phyloP scores from a whole-genome alignment of 2,113 vertebrate genomes.

The Rhinolophus sinicus region DNA sequence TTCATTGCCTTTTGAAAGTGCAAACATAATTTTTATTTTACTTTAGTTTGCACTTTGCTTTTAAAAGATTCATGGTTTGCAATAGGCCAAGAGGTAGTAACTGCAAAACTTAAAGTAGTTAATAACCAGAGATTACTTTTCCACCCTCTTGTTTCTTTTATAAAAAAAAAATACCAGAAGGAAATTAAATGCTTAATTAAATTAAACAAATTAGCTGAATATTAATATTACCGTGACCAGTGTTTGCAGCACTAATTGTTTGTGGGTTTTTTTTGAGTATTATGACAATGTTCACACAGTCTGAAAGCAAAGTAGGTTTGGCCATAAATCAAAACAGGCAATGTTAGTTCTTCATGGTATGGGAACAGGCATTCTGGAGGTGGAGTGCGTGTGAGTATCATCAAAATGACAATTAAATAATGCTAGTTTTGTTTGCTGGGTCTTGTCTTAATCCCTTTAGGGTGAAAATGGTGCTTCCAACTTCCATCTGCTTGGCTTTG shows the following conservation, averaged over 20 bases:
- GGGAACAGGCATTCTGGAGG: not conserved
- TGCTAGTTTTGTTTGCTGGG: not conserved
- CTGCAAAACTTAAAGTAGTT: constrained; percentile 43
- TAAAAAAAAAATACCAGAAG: constrained; percentile 56
- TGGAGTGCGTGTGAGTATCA: not conserved
- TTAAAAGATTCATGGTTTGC: constrained; percentile 41
- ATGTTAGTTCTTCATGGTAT: not conserved
- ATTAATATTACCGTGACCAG: not conserved
- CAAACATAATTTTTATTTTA: constrained; percentile 38
- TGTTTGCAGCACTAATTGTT: constrained; percentile 34
- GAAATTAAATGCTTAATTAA: constrained; percentile 70
- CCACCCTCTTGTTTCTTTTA: constrained; percentile 51
- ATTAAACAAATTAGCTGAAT: constrained; percentile 56
- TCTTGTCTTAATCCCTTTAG: not conserved
- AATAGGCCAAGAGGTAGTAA: not conserved
- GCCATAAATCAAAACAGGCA: not conserved
- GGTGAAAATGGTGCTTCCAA: not conserved
- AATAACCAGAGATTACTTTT: constrained; percentile 53
- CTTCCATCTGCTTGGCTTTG: not conserved
- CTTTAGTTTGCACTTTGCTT: constrained; percentile 45
- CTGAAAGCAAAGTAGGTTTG: not conserved
- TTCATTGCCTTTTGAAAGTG: constrained; percentile 47
- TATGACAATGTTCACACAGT: not conserved
- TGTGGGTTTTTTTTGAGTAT: not conserved
- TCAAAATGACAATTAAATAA: not conserved